Evolutionary conservation across 2,888 invertebrate species (phyloP).

Genomic region (Himalopsyche tibetana): DNA sequence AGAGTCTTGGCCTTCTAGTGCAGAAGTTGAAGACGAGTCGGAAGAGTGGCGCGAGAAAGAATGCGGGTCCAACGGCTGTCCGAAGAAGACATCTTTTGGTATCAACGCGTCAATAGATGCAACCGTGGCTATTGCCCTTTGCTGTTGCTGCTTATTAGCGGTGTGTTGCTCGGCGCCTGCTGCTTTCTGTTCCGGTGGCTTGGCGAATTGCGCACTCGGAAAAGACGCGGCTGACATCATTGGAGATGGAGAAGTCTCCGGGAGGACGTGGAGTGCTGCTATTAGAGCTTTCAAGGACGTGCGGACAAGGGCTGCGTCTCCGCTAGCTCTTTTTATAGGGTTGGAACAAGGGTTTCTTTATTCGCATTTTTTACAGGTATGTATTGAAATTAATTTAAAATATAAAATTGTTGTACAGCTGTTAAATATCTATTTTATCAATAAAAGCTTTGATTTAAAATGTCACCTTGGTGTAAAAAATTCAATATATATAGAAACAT

Average conservation of each 20-base stretch:
- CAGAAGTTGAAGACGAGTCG: slow-evolving; percentile 60
- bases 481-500: too few species aligned
- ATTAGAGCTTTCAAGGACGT: slow-evolving; percentile 80
- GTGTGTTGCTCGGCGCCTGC: slow-evolving; percentile 69
- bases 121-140: background rate
- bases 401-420: too few species aligned
- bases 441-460: too few species aligned
- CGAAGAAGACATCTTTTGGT: slow-evolving; percentile 44
- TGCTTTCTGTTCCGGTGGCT: slow-evolving; percentile 67
- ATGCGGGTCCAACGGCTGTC: slow-evolving; percentile 63
- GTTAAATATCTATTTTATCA: too few species aligned
- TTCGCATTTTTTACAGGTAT: slow-evolving; percentile 88
- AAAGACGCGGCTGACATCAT: background rate
- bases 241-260: background rate
- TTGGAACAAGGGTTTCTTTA: slow-evolving; percentile 91
- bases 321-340: slow-evolving; percentile 88
- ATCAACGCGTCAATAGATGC: background rate
- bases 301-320: slow-evolving; percentile 83
- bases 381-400: slow-evolving; percentile 44
- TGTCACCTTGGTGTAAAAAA: too few species aligned
- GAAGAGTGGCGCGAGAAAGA: slow-evolving; percentile 61
- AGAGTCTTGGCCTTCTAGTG: slow-evolving; percentile 50
- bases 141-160: background rate
- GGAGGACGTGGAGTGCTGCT: slow-evolving; percentile 69
- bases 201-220: background rate